Conservation (phyloP, 2,113 vertebrate species). For the Chloebia gouldiae region DNA sequence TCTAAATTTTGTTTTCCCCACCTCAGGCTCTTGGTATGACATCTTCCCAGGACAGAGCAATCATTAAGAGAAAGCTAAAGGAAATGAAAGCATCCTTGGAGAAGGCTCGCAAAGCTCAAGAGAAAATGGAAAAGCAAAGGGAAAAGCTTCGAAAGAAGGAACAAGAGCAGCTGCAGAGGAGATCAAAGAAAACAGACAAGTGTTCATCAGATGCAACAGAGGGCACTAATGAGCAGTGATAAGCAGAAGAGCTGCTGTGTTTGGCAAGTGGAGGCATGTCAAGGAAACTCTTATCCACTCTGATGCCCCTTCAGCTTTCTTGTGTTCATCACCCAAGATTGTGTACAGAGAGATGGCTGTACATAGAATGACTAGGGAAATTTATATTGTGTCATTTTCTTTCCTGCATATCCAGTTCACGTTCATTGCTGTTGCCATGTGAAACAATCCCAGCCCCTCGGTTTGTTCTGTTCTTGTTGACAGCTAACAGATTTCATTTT, state of each 20-base stretch:
- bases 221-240: constrained; percentile 68
- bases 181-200: constrained; percentile 65
- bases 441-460: background rate
- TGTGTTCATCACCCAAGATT: background rate
- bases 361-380: constrained; percentile 13
- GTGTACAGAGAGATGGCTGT: background rate
- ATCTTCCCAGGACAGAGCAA: constrained; percentile 86
- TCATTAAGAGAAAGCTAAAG: constrained; percentile 94
- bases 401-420: constrained; percentile 29
- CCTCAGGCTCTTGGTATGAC: constrained; percentile 85
- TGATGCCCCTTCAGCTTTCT: constrained; percentile 8
- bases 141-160: constrained; percentile 85
- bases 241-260: background rate
- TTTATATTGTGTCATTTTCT: constrained; percentile 23
- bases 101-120: constrained; percentile 85
- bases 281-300: background rate
- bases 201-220: constrained; percentile 30
- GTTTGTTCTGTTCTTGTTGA: constrained; percentile 37
- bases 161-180: constrained; percentile 82
- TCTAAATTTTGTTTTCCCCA: background rate
- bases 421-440: constrained; percentile 39
- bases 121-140: constrained; percentile 89
- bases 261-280: background rate
- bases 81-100: constrained; percentile 89
- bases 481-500: constrained; percentile 27